Base-by-base conservation (phyloP, 2,797 vertebrate species). In the Coreius guichenoti region DNA sequence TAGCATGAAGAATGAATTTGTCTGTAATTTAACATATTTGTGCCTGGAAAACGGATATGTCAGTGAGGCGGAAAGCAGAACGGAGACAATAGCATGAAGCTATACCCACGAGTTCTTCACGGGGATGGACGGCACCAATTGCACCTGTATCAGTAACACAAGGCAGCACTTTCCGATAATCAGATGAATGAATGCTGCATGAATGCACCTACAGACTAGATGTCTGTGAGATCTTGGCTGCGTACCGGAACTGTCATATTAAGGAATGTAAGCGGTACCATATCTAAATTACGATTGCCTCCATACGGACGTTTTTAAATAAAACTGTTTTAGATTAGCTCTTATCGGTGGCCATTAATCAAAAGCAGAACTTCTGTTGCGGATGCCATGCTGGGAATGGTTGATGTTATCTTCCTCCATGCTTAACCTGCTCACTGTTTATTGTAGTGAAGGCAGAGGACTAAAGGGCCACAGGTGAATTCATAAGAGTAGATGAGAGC, bases 231-330 rank as follows among this genome's bases (percentile, higher is more conserved):
- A 72, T 87, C 78, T 49, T 39, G 31, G 58, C 19, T 5, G 13
- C 4, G 21, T 81, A 77, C 74, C 12, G 82, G 72, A 85, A 82
- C 80, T 88, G 87, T 88, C 83, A 86, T 83, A 82, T 86, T 88
- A 88, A 82, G 80, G 45, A 61, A 80, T 86, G 80, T 67, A 73
- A 82, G 74, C 7, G 58, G 80, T 54, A 73, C 56, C 79, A 13
- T 88, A 88, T 82, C 87, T 85, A 86, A 88, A 83, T 80, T 88
- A 75, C 47, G 70, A 67, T 75, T 82, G 80, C 67, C 80, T 82
- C 47, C 47, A 29, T 61, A 45, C 11, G 26, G 83, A 77, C 21
- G 80, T 83, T 88, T 82, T 77, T 74, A 73, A 82, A 72, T 77
- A 33, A 85, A 82, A 83, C 80, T 80, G 74, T 77, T 82, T 82